A percentile compares a stretch with the other conserved stretches of the same genome.
Conservation (phyloP, 2,888 invertebrate genomes). For the Erebia epiphron region DNA sequence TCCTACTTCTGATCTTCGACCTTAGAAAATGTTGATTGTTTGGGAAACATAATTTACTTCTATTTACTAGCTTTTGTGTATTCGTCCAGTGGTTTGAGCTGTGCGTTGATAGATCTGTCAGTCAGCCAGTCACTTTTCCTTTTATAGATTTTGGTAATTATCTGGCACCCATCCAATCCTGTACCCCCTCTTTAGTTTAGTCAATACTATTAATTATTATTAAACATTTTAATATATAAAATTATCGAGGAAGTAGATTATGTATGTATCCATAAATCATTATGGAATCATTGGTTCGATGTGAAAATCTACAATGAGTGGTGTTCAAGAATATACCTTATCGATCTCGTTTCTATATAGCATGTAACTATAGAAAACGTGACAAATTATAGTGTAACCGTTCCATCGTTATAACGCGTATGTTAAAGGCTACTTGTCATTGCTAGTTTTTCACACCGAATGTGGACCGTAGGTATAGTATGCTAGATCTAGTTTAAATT, state of each 20-base stretch:
- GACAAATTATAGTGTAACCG: neutral
- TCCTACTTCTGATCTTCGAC: conserved; percentile 8
- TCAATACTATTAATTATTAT: conserved; percentile 17
- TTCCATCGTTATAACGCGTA: neutral
- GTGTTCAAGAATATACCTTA: neutral
- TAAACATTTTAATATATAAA: conserved; percentile 24
- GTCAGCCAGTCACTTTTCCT: too few species aligned
- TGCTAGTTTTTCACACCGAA: conserved; percentile 50
- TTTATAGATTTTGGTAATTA: conserved; percentile 19
- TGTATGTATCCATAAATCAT: conserved; percentile 25
- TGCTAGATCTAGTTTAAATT: conserved; percentile 75
- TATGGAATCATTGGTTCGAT: conserved; percentile 19
- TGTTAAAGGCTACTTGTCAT: neutral
- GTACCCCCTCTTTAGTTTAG: conserved; percentile 44
- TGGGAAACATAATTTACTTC: neutral
- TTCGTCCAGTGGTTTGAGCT: too few species aligned
- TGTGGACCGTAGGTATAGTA: conserved; percentile 61
- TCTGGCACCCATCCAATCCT: conserved; percentile 52
- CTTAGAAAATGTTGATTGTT: neutral
- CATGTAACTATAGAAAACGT: neutral
- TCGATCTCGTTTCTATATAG: too few species aligned
- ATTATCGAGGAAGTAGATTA: conserved; percentile 27
- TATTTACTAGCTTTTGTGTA: too few species aligned
- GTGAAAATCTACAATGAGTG: conserved; percentile 20
- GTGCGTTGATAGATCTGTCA: too few species aligned